These are phyloP conservation scores for Lytechinus pictus DNA, from an alignment of 35 echinoderm and acorn worm species.

Conservation along the genomic window DNA sequence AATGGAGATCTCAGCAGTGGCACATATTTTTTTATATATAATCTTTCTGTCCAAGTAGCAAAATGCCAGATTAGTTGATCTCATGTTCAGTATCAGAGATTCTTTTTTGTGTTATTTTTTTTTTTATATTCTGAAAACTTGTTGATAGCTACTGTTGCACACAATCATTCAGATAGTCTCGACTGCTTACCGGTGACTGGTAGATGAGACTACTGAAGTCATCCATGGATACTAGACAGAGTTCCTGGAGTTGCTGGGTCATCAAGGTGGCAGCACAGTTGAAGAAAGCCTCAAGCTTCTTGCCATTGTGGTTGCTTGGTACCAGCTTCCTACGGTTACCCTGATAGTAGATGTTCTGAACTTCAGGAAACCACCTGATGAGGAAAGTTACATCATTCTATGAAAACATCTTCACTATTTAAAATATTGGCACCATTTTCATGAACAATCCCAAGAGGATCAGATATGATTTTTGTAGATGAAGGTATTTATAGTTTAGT, in stretches of 20 bases:
- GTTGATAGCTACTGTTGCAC: too few relatives aligned
- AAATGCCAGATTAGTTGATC: too few relatives aligned
- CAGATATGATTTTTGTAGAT: too few relatives aligned
- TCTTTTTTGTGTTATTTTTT: too few relatives aligned
- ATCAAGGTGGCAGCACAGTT: slow-evolving; percentile 97
- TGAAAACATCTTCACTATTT: neutral
- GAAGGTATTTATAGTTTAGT: too few relatives aligned
- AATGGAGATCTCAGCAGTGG: too few relatives aligned
- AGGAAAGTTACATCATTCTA: neutral
- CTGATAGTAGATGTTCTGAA: slow-evolving; percentile 99
- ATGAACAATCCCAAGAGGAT: too few relatives aligned
- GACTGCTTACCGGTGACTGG: slow-evolving; percentile 75
- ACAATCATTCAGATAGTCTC: neutral
- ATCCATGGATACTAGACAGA: slow-evolving; percentile 84
- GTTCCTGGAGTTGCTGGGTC: slow-evolving; percentile 89
- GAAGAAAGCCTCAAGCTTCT: slow-evolving; percentile 93
- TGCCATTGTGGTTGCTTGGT: slow-evolving; percentile 94
- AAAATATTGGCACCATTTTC: too few relatives aligned
- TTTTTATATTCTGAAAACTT: too few relatives aligned
- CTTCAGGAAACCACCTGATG: slow-evolving; percentile 95
- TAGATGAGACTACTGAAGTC: slow-evolving; percentile 86
- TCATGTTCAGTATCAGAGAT: neutral
- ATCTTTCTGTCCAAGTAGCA: too few relatives aligned
- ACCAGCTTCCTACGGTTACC: slow-evolving; percentile 95
- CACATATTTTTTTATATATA: too few relatives aligned